Evolutionary conservation across 2,797 vertebrate genomes (phyloP), one percentile per base, ranked within the genome.

Genomic region (Gymnothorax javanicus): DNA sequence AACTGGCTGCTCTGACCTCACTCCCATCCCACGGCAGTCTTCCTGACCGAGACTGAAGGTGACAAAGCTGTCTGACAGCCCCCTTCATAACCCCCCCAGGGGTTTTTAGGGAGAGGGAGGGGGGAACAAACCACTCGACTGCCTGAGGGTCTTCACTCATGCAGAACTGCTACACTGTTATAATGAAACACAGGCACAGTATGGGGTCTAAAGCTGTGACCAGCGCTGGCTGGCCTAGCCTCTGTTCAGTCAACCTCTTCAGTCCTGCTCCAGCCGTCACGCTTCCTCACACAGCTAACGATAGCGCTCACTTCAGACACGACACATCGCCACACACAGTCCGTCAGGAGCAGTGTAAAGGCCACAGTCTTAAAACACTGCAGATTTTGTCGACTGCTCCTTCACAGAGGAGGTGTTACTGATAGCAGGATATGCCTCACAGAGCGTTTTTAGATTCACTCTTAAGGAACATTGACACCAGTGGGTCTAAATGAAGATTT

Each of bases 11-110:
- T 60, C 27, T 62, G 84, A 43, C 82, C 50, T 86, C 82, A 86
- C 86, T 87, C 84, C 67, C 17, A 69, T 87, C 84, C 67, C 17
- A 64, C 33, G 89, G 86, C 86, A 84, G 86, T 56, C 89, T 91
- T 89, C 88, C 91, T 95, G 91, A 94, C 91, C 92, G 90, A 93
- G 91, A 95, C 91, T 89, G 92, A 91, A 95, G 90, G 86, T 94
- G 94, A 95, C 95, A 95, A 96, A 94, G 93, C 93, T 94, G 94
- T 95, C 95, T 96, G 95, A 96, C 94, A 96, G 2, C 60, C 17
- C 15, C 60, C 2, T 20, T 1, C 33, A 43, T 43, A 43, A 43
- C 60, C 60, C 60, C 94, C 83, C 93, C 91, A 90, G 84, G 92
- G 92, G 94, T 92, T 90, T 94, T 95, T 92, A 92, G 90, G 90